Evolutionary conservation across 30 jellyfish, hydroid and myxozoan species (phyloP).

Genomic region (Pelagia noctiluca): DNA sequence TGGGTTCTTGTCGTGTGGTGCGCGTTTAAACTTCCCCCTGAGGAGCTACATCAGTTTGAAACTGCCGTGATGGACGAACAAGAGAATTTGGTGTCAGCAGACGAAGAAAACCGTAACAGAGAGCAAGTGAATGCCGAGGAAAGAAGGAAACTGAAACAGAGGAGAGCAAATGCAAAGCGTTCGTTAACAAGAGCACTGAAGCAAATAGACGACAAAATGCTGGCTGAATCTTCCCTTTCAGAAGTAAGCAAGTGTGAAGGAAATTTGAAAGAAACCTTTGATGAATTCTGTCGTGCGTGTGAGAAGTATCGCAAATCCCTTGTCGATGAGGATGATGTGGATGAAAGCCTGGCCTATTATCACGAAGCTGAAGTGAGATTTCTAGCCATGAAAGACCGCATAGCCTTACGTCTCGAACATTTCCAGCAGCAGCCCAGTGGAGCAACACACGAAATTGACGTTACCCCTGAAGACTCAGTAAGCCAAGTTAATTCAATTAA

Average conservation of each 20-base stretch:
- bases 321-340: constrained; percentile 17
- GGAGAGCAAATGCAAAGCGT: no score
- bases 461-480: constrained; percentile 23
- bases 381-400: constrained; percentile 28
- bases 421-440: neutral
- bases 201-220: no score
- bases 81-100: no score
- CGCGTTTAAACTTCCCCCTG: no score
- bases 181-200: no score
- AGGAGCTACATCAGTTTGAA: no score
- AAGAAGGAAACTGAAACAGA: no score
- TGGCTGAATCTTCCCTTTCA: neutral
- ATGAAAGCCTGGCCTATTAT: constrained; percentile 20
- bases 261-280: constrained; percentile 6
- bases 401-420: neutral
- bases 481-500: constrained; percentile 10
- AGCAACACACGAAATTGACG: neutral
- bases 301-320: constrained; percentile 1
- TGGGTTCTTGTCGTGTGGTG: no score
- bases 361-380: constrained; percentile 30
- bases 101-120: no score
- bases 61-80: no score
- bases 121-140: no score
- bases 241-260: neutral
- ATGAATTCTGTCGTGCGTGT: constrained; percentile 6